Conservation (phyloP, 2,888 invertebrate genomes). For the Cephalotes varians region DNA sequence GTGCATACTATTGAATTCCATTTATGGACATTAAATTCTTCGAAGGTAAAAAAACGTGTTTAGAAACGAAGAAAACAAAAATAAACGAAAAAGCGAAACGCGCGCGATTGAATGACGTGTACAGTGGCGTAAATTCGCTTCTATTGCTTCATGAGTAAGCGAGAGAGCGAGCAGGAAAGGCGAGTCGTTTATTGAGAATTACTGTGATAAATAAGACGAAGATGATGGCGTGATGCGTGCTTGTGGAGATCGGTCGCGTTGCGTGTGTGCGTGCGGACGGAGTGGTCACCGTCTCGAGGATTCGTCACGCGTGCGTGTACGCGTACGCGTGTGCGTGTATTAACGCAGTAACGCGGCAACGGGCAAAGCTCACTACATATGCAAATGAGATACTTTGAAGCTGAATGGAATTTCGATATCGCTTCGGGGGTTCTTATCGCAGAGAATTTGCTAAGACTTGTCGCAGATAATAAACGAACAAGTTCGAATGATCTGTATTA, state of each 20-base stretch:
- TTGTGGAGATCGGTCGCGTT: slow-evolving; percentile 33
- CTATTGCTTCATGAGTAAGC: slow-evolving; percentile 77
- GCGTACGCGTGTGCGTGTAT: not conserved
- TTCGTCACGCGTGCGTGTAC: not conserved
- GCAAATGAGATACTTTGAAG: slow-evolving; percentile 67
- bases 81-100: not conserved
- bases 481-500: slow-evolving; percentile 33
- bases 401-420: slow-evolving; percentile 71
- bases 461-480: slow-evolving; percentile 45
- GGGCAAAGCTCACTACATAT: slow-evolving; percentile 65
- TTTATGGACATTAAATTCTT: not conserved
- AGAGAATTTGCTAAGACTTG: slow-evolving; percentile 67
- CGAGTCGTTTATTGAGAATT: slow-evolving; percentile 82
- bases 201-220: slow-evolving; percentile 82
- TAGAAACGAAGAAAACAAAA: not conserved
- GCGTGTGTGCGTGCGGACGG: slow-evolving; percentile 14
- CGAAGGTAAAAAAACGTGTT: not conserved
- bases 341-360: slow-evolving; percentile 17
- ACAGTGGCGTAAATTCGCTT: slow-evolving; percentile 78
- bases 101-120: slow-evolving; percentile 47
- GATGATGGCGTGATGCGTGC: slow-evolving; percentile 67
- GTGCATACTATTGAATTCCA: not conserved
- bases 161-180: slow-evolving; percentile 77
- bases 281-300: slow-evolving; percentile 39
- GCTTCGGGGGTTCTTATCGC: slow-evolving; percentile 69